Evolutionary conservation across 2,113 vertebrate genomes (phyloP), one percentile per base, ranked within the genome.

Genomic region (Hippocampus barbouri): DNA sequence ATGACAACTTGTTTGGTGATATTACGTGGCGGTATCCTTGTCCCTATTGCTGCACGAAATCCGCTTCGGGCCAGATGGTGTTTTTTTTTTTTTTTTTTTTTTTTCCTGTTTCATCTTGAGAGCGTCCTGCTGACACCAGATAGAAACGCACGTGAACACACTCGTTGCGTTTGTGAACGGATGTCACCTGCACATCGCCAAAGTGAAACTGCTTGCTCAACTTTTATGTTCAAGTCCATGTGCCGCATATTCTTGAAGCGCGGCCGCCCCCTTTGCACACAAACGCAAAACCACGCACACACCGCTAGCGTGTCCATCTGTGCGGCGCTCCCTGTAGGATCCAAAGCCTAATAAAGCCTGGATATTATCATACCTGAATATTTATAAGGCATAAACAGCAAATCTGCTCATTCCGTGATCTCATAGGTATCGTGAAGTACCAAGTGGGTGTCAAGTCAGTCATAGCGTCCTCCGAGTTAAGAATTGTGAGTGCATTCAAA

Each of bases 281-380:
- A 67, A 27, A 27, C 71, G 70, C 73, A 71, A 38, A 38, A 38
- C 1, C n/a, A 30, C 16, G 38, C 15, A 63, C 5, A 57, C 27
- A 74, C 63, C 25, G 34, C 25, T 77, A 66, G 23, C 47, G 49
- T 41, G 43, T 87, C 89, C 86, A 85, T 91, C 82, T 87, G 88
- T 75, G 80, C 79, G 74, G 49, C 45, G 43, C 54, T 86, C 83
- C 82, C 83, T 72, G 72, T 74, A 76, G 84, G 76, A 80, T 41
- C 74, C 59, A 0, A 54, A 79, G 83, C 82, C 73, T 65, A 38
- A 23, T 74, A 78, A 83, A 75, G 74, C 21, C 63, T 66, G 47
- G 15, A 43, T 66, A 90, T 88, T 89, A 89, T 74, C 87, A 85
- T 87, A 85, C 74, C 79, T 87, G 87, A 89, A 91, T 91, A 90